Evolutionary conservation across 2,113 vertebrate species (phyloP), one percentile per base, ranked within the genome.

Genomic region (Dissostichus mawsoni): DNA sequence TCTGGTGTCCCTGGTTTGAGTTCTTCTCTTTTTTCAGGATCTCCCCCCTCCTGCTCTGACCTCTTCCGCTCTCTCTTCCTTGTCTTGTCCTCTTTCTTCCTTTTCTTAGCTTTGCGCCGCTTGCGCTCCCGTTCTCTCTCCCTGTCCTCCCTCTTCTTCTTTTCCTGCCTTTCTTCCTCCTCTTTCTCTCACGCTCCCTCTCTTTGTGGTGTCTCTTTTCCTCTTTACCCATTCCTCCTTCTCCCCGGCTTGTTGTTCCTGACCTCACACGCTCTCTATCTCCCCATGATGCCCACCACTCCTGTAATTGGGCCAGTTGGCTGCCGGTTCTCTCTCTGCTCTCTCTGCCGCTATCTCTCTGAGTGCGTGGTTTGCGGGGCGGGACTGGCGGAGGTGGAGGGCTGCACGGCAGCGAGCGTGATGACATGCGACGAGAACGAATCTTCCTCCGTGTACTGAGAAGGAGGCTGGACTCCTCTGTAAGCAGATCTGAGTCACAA

Each of bases 281-380:
- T 0, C 90, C 95, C 95, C 95, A 95, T 0, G 93, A 94, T 4
- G 94, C 92, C 95, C 95, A 95, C 95, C 95, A 96, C 76, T 95
- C 94, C 78, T 95, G 95, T 59, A 96, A 80, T 20, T 95, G 95
- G 12, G 94, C 94, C 65, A 95, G 62, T 73, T 95, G 95, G 80
- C 92, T 94, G 29, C 89, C 70, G 0, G 87, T 87, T 20, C 92
- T 89, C 63, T 95, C 94, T 64, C 93, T 86, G 12, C 92, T 89
- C 63, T 95, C 94, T 66, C 93, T 86, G 12, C 88, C 85, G 2
- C 87, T 86, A 13, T 87, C 86, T 65, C 78, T 91, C 50, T 92
- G 94, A 12, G 74, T 92, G 1, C 92, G 92, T 1, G 95, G 95
- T 5, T 94, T 95, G 4, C 97, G 88, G 3, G 96, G 95, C 64